Evolutionary conservation across 2,888 invertebrate species (phyloP).

Genomic region (Aporophyla lueneburgensis): DNA sequence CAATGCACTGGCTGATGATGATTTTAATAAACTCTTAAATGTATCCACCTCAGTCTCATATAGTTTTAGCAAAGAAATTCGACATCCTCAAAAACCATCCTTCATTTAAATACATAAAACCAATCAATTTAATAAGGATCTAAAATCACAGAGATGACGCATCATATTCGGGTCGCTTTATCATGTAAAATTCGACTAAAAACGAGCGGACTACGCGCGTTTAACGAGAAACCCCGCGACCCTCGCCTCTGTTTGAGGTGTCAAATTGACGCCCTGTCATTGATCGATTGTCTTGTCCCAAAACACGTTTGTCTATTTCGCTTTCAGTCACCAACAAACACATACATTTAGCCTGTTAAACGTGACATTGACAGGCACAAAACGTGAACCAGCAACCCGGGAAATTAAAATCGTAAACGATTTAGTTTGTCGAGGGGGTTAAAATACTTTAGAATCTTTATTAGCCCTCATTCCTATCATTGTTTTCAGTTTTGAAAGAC

Average conservation of each 20-base stretch:
- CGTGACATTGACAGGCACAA: slow-evolving; percentile 64
- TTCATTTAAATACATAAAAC: neutral
- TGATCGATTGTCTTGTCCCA: slow-evolving; percentile 79
- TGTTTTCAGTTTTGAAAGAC: neutral
- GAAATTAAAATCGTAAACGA: slow-evolving; percentile 76
- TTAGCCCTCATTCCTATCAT: neutral
- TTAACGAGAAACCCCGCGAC: slow-evolving; percentile 51
- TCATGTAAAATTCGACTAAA: slow-evolving; percentile 55
- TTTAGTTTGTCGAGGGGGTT: slow-evolving; percentile 31
- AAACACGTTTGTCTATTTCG: slow-evolving; percentile 67
- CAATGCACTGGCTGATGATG: neutral
- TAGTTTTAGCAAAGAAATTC: neutral
- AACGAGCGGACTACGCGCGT: slow-evolving; percentile 60
- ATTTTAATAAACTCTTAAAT: neutral
- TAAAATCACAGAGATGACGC: slow-evolving; percentile 33
- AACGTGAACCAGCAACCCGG: slow-evolving; percentile 73
- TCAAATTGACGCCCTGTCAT: slow-evolving; percentile 78
- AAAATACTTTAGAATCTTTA: slow-evolving; percentile 16
- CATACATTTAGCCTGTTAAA: slow-evolving; percentile 71
- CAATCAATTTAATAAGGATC: slow-evolving; percentile 8
- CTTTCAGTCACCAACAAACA: slow-evolving; percentile 63
- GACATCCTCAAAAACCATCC: neutral
- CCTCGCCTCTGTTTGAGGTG: slow-evolving; percentile 67
- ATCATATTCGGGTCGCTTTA: slow-evolving; percentile 30
- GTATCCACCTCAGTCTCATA: neutral